Evolutionary conservation across 2,888 invertebrate genomes (phyloP), one percentile per base, ranked within the genome.

Genomic region (Periphyllus acericola): DNA sequence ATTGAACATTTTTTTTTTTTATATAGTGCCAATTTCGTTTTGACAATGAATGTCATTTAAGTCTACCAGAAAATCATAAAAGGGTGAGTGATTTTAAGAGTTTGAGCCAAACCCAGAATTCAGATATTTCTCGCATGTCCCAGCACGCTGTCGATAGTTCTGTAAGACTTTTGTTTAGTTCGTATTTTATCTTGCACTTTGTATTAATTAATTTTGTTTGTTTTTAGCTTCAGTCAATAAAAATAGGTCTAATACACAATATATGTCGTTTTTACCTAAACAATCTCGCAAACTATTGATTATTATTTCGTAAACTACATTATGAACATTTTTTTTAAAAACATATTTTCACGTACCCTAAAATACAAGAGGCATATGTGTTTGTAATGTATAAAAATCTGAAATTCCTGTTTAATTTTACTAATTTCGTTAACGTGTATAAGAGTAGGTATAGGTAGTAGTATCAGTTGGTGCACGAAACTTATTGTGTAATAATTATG

Each of bases 1-100:
- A 14, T 60, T 29, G 66, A 55, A 5, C 29, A 32, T 55, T 89
- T 91, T 91, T 91, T 92, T 91, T 91, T 90, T 91, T 91, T 92
- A 92, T 92, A 91, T 95, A 99, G 98, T 98, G 98, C 94, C 99
- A 99, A 93, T 99, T 99, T 94, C 96, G 99, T 92, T 99, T 99
- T 94, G 99, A 99, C 94, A 99, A 98, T 94, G 99, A 99, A 94
- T 98, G 98, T 94, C 96, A 97, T 94, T 94, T 97, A 93, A 97
- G 96, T 93, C 95, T 99, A 92, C 97, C 98, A 93, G 99, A 99
- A 94, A 98, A 98, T 94, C 98, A 98, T 94, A 97, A 97, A 95
- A 95, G 97, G 97, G 98, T 98, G 96, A 96, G 96, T 96, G 93
- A 93, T 74, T 87, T 87, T 87, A 87, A 86, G 55, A 86, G 79